phyloP scores from a whole-genome alignment of 2,113 vertebrate genomes.

The Ibidorhyncha struthersii region DNA sequence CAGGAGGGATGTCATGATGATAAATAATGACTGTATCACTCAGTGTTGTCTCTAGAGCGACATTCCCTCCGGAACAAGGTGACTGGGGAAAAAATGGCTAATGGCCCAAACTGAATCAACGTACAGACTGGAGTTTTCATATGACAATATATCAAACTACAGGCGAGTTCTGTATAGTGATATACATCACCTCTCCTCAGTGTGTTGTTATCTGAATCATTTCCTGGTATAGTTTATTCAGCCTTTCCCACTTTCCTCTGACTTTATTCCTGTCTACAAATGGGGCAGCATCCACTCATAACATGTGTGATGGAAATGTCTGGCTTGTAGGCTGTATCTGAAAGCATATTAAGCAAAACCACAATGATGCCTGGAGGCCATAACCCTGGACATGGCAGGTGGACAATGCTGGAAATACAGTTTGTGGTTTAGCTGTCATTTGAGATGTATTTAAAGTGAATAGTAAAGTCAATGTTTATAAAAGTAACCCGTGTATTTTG shows the following conservation, averaged over 20 bases:
- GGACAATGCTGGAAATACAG: background rate
- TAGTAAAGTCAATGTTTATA: background rate
- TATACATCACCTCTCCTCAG: background rate
- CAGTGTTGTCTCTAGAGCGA: background rate
- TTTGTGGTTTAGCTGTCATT: background rate
- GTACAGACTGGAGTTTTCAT: background rate
- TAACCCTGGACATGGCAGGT: background rate
- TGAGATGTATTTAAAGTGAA: background rate
- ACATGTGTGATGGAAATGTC: background rate
- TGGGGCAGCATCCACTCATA: background rate
- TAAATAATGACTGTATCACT: conserved; percentile 37
- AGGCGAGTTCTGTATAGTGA: background rate
- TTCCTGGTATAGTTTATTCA: background rate
- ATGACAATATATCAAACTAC: background rate
- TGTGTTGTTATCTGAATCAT: background rate
- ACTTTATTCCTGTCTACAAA: background rate
- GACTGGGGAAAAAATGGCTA: background rate
- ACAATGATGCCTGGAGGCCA: background rate
- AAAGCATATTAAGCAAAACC: background rate
- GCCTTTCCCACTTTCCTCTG: background rate
- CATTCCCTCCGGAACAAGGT: background rate
- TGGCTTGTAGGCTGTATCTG: background rate
- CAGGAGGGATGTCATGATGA: conserved; percentile 13
- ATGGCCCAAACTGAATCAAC: background rate
- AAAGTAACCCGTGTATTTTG: background rate